Conservation (phyloP, 2,113 vertebrate species). For the Tyrannus savana region DNA sequence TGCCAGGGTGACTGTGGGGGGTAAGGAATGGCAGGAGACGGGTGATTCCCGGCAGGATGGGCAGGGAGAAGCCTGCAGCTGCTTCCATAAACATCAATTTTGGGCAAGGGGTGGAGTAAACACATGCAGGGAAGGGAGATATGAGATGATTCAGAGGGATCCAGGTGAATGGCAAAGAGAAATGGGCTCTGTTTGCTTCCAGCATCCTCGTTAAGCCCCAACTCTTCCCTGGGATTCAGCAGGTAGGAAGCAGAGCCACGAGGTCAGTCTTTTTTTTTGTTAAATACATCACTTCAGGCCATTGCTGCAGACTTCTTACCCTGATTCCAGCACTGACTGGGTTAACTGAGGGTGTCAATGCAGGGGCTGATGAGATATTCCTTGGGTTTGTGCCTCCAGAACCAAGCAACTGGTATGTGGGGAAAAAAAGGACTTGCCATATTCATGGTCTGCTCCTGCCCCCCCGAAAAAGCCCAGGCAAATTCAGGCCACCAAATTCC, state of each 20-base stretch:
- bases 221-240: not conserved
- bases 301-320: not conserved
- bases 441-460: not conserved
- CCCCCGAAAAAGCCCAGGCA: not conserved
- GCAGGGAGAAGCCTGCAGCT: not conserved
- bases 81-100: not conserved
- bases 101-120: not conserved
- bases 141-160: accelerated
- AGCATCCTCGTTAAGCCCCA: not conserved
- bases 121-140: not conserved
- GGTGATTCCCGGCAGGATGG: not conserved
- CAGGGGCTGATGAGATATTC: not conserved
- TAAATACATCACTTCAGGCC: not conserved
- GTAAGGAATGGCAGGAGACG: not conserved
- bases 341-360: not conserved
- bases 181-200: accelerated
- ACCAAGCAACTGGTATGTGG: not conserved
- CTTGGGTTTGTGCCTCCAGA: not conserved
- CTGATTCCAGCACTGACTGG: not conserved
- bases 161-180: not conserved
- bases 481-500: not conserved
- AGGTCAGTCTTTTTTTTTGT: not conserved
- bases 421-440: not conserved
- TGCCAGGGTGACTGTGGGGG: not conserved
- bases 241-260: accelerated